A percentile compares a stretch with the other conserved stretches of the same genome.
Conservation (phyloP, 2,113 vertebrate species). For the Gavia stellata region DNA sequence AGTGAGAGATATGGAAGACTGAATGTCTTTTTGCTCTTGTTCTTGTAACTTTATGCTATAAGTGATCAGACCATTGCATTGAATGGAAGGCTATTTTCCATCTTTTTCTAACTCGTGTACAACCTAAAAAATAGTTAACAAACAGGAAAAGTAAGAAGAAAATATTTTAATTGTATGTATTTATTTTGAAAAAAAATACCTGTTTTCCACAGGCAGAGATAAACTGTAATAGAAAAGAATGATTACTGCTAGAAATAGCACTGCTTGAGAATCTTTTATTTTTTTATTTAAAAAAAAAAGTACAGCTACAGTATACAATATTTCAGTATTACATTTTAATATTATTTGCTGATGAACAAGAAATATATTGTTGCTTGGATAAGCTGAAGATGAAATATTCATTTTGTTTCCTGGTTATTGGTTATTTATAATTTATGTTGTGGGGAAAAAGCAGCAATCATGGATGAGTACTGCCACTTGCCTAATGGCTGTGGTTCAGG, state of each 20-base stretch:
- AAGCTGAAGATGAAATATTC: slow-evolving; percentile 14
- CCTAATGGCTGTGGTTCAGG: background rate
- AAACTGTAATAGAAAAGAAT: background rate
- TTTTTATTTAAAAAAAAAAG: background rate
- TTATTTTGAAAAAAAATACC: background rate
- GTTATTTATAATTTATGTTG: slow-evolving; percentile 47
- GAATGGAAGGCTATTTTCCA: background rate
- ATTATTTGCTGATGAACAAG: background rate
- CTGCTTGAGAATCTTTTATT: background rate
- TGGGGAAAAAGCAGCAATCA: background rate
- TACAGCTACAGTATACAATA: background rate
- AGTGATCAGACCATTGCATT: background rate
- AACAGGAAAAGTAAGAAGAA: background rate
- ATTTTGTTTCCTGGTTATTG: slow-evolving; percentile 5
- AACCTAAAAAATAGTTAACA: background rate
- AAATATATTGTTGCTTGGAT: background rate
- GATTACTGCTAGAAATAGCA: background rate
- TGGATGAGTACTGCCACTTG: background rate
- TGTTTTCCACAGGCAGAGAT: background rate
- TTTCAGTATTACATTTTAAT: background rate
- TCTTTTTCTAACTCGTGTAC: background rate
- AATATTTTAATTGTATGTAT: background rate
- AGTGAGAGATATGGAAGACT: background rate
- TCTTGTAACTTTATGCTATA: background rate
- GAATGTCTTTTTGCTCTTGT: background rate